Evolutionary conservation across 2,797 vertebrate species (phyloP).

Genomic region (Lindbergichthys nudifrons): DNA sequence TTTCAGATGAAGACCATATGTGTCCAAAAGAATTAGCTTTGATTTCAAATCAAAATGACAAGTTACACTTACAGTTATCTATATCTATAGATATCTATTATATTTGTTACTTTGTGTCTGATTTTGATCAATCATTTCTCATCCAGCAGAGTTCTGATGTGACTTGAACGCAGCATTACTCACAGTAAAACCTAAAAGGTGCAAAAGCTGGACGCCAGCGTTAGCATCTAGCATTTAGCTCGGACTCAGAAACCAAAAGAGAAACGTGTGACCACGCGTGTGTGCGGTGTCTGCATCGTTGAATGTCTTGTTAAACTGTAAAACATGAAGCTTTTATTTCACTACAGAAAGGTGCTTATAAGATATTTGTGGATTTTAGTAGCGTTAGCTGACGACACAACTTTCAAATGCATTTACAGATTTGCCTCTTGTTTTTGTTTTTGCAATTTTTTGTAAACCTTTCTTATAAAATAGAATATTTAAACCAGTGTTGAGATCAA

Average conservation of each 20-base stretch:
- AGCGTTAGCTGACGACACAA: slow-evolving; percentile 21
- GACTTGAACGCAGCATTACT: slow-evolving; percentile 12
- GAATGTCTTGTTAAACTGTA: slow-evolving; percentile 70
- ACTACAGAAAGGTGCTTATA: slow-evolving; percentile 49
- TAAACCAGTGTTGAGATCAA: slow-evolving; percentile 50
- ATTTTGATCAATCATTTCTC: neutral
- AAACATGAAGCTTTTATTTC: slow-evolving; percentile 56
- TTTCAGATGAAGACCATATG: neutral
- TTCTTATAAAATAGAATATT: slow-evolving; percentile 62
- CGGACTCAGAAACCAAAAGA: slow-evolving; percentile 63
- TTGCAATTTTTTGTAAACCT: slow-evolving; percentile 51
- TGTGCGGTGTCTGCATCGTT: slow-evolving; percentile 55
- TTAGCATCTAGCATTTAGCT: slow-evolving; percentile 71
- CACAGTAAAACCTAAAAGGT: neutral
- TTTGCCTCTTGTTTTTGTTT: slow-evolving; percentile 35
- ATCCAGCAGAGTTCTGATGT: neutral
- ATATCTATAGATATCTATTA: too few species aligned
- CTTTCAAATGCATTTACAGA: slow-evolving; percentile 58
- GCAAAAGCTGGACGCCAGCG: slow-evolving; percentile 16
- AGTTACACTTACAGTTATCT: too few species aligned
- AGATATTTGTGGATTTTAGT: slow-evolving; percentile 25
- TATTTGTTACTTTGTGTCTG: too few species aligned
- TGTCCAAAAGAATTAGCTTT: neutral
- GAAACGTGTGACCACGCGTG: slow-evolving; percentile 35
- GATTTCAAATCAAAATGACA: too few species aligned